A percentile compares a stretch with the other conserved stretches of the same genome.
These are phyloP conservation scores for Loriculus beryllinus DNA, from an alignment of 2,797 vertebrate species.

Conservation along the genomic window DNA sequence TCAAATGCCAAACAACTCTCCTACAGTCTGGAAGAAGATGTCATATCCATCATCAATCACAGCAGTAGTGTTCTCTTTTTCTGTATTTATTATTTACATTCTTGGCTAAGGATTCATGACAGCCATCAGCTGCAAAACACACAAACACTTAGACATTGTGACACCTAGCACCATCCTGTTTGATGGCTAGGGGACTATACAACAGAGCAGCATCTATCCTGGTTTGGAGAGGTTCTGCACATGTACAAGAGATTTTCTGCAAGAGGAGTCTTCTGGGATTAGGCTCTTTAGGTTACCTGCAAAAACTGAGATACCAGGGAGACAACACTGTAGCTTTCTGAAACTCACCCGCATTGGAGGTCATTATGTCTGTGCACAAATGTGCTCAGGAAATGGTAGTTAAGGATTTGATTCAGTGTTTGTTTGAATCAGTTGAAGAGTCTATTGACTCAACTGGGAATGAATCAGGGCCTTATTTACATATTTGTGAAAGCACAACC, in stretches of 20 bases:
- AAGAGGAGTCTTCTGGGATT: not conserved
- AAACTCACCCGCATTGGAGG: not conserved
- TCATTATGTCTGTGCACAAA: not conserved
- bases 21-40: not conserved
- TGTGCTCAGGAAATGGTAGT: not conserved
- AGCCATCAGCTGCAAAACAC: not conserved
- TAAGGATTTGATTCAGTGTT: not conserved
- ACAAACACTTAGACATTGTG: not conserved
- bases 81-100: not conserved
- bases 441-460: not conserved
- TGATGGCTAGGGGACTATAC: not conserved
- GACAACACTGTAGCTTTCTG: not conserved
- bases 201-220: not conserved
- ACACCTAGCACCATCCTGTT: not conserved
- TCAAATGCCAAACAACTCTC: not conserved
- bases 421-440: not conserved
- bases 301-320: not conserved
- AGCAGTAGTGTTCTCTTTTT: not conserved
- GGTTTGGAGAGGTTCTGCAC: not conserved
- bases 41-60: not conserved
- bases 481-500: not conserved
- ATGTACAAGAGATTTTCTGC: not conserved
- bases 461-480: not conserved
- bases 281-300: not conserved
- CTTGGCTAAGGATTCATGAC: not conserved